phyloP scores from a whole-genome alignment of 1,140 invertebrate genomes.

The Lasioglossum baleicum region DNA sequence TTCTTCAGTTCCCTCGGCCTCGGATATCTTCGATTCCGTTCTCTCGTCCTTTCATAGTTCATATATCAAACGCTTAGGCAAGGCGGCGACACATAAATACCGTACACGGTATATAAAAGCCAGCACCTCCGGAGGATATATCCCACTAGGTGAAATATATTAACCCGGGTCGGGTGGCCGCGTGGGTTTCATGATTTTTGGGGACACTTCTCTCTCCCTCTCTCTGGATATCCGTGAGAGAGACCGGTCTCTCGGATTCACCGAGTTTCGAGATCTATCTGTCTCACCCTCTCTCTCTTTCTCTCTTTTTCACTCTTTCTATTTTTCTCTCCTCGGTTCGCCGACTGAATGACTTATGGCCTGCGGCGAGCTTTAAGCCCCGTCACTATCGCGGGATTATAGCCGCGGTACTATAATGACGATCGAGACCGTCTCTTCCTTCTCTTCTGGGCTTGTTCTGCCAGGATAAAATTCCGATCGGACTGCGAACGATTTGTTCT shows the following conservation, averaged over 20 bases:
- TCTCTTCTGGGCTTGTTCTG: not conserved
- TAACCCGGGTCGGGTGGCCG: constrained; percentile 53
- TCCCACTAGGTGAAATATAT: constrained; percentile 69
- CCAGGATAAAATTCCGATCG: not conserved
- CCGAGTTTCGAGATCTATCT: constrained; percentile 18
- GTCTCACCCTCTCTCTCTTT: not conserved
- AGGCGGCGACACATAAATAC: constrained; percentile 72
- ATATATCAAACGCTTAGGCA: constrained; percentile 72
- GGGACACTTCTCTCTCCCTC: constrained; percentile 54
- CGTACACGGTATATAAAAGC: constrained; percentile 67
- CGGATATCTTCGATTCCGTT: not conserved
- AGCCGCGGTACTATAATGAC: constrained; percentile 50
- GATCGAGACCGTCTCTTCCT: not conserved
- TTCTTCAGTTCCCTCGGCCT: not conserved
- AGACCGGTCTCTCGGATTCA: constrained; percentile 23
- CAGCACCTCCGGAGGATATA: constrained; percentile 55
- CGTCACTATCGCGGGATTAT: constrained; percentile 54
- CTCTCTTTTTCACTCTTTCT: too few species aligned
- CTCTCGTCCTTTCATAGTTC: constrained; percentile 66
- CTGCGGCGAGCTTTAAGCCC: constrained; percentile 62
- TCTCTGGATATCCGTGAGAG: not conserved
- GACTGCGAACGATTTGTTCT: too few species aligned
- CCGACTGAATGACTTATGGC: constrained; percentile 62
- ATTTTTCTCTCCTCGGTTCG: not conserved
- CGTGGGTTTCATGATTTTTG: constrained; percentile 70